Evolutionary conservation across 2,113 vertebrate species (phyloP).

Genomic region (Sclerurus mexicanus): DNA sequence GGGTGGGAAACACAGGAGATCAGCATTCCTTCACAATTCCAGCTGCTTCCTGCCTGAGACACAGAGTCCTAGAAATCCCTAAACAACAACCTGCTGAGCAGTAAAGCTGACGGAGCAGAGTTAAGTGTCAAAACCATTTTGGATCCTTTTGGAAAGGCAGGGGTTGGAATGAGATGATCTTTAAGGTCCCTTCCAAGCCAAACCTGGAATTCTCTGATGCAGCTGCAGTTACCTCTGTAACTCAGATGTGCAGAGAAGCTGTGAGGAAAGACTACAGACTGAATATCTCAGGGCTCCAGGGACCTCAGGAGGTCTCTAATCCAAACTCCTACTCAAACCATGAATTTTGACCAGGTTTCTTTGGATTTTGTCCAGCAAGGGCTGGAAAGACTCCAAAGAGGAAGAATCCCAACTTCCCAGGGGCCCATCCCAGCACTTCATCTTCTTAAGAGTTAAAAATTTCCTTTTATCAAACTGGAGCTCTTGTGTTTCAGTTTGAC

Average conservation of each 20-base stretch:
- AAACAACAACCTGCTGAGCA: fast-evolving
- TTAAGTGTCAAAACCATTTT: fast-evolving
- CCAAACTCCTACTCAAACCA: neutral
- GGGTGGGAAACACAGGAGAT: fast-evolving
- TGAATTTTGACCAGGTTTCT: neutral
- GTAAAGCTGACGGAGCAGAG: neutral
- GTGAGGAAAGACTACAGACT: fast-evolving
- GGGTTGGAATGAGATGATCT: neutral
- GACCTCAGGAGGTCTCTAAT: neutral
- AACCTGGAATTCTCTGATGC: neutral
- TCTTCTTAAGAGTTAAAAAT: neutral
- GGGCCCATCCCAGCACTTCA: neutral
- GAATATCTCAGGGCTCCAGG: neutral
- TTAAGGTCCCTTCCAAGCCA: fast-evolving
- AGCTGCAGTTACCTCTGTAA: neutral
- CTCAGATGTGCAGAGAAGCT: fast-evolving
- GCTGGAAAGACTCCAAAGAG: neutral
- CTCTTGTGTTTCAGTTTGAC: neutral
- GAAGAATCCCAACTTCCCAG: neutral
- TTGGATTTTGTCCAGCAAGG: neutral
- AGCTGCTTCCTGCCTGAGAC: neutral
- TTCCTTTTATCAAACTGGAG: neutral
- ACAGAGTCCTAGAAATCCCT: neutral
- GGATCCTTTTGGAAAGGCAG: neutral
- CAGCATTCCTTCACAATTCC: neutral